A percentile compares a stretch with the other conserved stretches of the same genome.
Evolutionary conservation across 2,888 invertebrate genomes (phyloP).

Genomic region (Bunonema sp.): DNA sequence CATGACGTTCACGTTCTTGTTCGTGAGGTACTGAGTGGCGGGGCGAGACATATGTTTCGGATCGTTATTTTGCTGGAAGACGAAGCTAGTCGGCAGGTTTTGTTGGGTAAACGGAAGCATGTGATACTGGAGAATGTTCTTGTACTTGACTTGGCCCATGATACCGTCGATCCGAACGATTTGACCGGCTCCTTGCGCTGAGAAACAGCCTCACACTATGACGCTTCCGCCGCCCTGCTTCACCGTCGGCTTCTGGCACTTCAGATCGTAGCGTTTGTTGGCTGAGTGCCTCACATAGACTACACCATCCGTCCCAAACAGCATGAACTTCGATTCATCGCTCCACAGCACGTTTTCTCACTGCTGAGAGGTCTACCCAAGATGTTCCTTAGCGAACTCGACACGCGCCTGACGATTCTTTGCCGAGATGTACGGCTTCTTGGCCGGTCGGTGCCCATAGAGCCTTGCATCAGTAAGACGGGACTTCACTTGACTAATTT

Average conservation of each 20-base stretch:
- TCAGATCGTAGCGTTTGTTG: conserved; percentile 1
- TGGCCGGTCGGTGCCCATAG: too few species aligned
- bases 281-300: conserved; percentile 2
- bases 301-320: conserved; percentile 2
- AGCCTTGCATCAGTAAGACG: too few species aligned
- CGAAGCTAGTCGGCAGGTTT: neutral
- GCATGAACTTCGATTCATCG: conserved; percentile 4
- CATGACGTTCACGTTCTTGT: neutral
- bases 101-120: neutral
- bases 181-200: neutral
- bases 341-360: neutral
- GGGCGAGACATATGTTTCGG: conserved; percentile 2
- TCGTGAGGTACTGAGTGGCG: neutral
- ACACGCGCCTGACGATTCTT: too few species aligned
- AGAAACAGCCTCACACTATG: conserved; percentile 7
- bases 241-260: conserved; percentile 3
- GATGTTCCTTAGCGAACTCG: too few species aligned
- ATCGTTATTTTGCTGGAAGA: conserved; percentile 7
- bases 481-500: too few species aligned
- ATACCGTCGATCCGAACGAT: conserved; percentile 1
- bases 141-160: conserved; percentile 2
- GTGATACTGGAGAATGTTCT: conserved; percentile 1
- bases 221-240: conserved; percentile 3
- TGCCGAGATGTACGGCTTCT: too few species aligned
- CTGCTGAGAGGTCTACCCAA: too few species aligned